A percentile compares a stretch with the other conserved stretches of the same genome.
Conservation (phyloP, 2,888 invertebrate species). For the Tholera decimalis region DNA sequence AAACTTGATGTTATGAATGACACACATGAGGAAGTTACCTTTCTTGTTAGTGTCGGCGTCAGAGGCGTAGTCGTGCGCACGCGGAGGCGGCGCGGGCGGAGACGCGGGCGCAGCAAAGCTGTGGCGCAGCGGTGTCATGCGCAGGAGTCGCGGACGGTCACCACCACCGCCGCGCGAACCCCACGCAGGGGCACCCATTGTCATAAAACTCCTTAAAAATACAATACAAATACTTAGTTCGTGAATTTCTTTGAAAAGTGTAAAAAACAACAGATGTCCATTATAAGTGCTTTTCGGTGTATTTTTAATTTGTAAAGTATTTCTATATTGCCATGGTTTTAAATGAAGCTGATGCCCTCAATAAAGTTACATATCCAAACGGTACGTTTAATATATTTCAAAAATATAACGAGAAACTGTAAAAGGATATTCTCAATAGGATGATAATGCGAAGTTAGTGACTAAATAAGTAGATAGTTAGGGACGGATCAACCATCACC, state of each 20-base stretch:
- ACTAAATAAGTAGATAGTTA: conserved; percentile 45
- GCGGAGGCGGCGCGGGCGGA: conserved; percentile 83
- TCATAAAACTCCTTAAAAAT: conserved; percentile 67
- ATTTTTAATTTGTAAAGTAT: not conserved
- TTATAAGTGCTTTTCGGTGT: not conserved
- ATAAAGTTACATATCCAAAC: conserved; percentile 32
- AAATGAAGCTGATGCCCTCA: not conserved
- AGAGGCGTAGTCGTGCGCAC: conserved; percentile 89
- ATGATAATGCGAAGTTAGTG: conserved; percentile 26
- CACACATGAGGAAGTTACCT: conserved; percentile 79
- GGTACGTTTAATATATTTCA: conserved; percentile 30
- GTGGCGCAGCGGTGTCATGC: conserved; percentile 92
- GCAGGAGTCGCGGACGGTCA: conserved; percentile 90
- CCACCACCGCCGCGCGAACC: conserved; percentile 87
- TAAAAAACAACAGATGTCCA: conserved; percentile 7
- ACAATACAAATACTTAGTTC: not conserved
- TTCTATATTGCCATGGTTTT: not conserved
- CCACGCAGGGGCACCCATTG: conserved; percentile 89
- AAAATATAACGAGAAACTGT: conserved; percentile 42
- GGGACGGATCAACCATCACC: conserved; percentile 73
- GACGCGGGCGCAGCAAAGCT: conserved; percentile 91
- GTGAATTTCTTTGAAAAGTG: conserved; percentile 8
- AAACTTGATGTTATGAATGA: conserved; percentile 33
- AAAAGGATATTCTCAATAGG: conserved; percentile 31
- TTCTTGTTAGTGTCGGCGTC: conserved; percentile 92